Evolutionary conservation across 1,140 invertebrate species (phyloP), one percentile per base, ranked within the genome.

Genomic region (Drosophila lacertosa): DNA sequence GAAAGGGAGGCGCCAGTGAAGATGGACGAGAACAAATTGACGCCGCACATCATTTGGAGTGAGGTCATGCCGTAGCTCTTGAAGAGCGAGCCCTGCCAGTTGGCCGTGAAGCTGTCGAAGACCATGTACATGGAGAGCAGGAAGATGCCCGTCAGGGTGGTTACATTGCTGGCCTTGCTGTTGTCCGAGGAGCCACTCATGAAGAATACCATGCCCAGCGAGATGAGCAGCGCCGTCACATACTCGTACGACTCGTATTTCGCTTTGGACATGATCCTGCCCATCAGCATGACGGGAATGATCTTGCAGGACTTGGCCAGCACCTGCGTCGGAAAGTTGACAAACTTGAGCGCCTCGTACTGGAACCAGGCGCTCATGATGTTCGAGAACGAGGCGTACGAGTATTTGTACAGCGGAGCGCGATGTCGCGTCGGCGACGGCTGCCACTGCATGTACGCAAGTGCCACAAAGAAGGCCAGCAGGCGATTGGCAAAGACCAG

Each of bases 341-440:
- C 97, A 93, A 96, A 99, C 92, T 99, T 99, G 2, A 99, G 93
- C 16, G 98, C 98, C 93, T 99, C 99, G 91, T 99, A 99, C 92
- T 99, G 99, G 92, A 98, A 99, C 98, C 98, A 99, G 37, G 97
- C 98, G 91, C 98, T 99, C 94, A 99, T 95, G 64, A 99, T 98
- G 92, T 99, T 99, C 13, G 98, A 99, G 76, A 99, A 95, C 0
- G 98, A 98, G 91, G 97, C 98, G 92, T 96, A 99, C 0, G 96
- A 96, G 92, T 99, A 99, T 92, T 98, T 98, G 91, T 99, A 99
- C 2, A 99, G 92, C 3, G 99, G 98, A 48, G 97, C 96, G 40
- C 93, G 93, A 80, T 97, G 95, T 4, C 94, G 92, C 4, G 96
- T 94, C 71, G 96, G 94, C 44, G 94, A 91, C 10, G 91, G 63